Conservation (phyloP, 2,797 vertebrate species). For the Cynopterus sphinx region DNA sequence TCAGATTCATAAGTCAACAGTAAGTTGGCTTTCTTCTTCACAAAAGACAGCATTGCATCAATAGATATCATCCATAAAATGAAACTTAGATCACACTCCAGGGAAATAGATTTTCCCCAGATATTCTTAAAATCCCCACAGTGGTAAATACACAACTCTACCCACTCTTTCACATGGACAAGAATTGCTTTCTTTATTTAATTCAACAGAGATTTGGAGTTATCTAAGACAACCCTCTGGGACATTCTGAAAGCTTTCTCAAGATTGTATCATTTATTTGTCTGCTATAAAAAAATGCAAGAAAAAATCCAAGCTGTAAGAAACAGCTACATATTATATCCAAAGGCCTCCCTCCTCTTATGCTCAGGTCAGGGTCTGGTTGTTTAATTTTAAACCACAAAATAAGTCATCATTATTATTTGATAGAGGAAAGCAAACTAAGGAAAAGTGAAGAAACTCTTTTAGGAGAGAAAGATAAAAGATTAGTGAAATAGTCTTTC, state of each 20-base stretch:
- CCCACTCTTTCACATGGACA: background rate
- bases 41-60: slow-evolving; percentile 52
- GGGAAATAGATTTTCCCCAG: slow-evolving; percentile 52
- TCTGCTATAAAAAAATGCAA: slow-evolving; percentile 67
- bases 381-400: slow-evolving; percentile 37
- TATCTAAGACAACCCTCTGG: slow-evolving; percentile 58
- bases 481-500: background rate
- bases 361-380: slow-evolving; percentile 25
- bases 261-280: slow-evolving; percentile 69
- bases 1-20: slow-evolving; percentile 55
- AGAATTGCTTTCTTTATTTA: slow-evolving; percentile 66
- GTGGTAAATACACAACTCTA: slow-evolving; percentile 39
- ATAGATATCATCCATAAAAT: slow-evolving; percentile 51
- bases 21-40: slow-evolving; percentile 55
- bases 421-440: slow-evolving; percentile 19
- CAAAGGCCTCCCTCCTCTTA: background rate
- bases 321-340: slow-evolving; percentile 23
- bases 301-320: slow-evolving; percentile 41
- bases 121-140: slow-evolving; percentile 54
- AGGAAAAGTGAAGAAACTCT: slow-evolving; percentile 22
- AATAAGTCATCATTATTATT: slow-evolving; percentile 47
- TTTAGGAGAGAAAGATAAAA: background rate
- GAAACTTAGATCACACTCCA: slow-evolving; percentile 38
- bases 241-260: slow-evolving; percentile 68
- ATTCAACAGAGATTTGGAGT: slow-evolving; percentile 61